Base-by-base conservation (phyloP, 2,113 vertebrate species). In the Otocyon megalotis region DNA sequence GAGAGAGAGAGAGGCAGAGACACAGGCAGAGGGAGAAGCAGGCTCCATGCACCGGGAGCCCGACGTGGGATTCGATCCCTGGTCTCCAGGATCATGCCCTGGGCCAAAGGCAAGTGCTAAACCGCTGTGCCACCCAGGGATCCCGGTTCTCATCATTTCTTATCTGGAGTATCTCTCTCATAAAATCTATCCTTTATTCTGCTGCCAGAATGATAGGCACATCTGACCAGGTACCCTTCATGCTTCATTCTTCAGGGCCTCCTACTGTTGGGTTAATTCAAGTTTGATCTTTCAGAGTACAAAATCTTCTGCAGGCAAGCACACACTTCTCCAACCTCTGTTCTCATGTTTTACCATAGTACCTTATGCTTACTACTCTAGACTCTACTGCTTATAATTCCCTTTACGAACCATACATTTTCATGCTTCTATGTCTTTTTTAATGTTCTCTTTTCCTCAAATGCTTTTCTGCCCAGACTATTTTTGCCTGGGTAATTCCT, bases 281-380 rank as follows among this genome's bases (percentile, higher is more conserved):
- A 30, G 62, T 28, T 60, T 35, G 53, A 10, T 24, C 50, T 60
- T 30, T 22, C 3, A 35, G 63, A 11, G 9, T 8, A 17, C 1
- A 30, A 48, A 32, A 32, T 9, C 63, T 32, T 32, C 19, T 14
- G 12, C 9, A 35, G 58, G 14, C 72, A 62, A n/a, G 71, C 17
- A n/a, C 3, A n/a, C 7, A 7, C 35, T 67, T 58, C 15, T 5
- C 17, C 1, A 72, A 56, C 9, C 65, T 37, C 65, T 1, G 0
- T 28, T 62, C 37, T 72, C 26, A 35, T 19, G 11, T 37, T 43
- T 30, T 19, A 53, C 50, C 16, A 9, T 9, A 30, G 6, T 8
- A 56, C n/a, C n/a, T 83, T 24, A 48, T 0, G 11, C 22, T 7
- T 16, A 50, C n/a, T 54, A 22, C 28, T 58, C 58, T 48, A 43